Conservation (phyloP, 1,140 invertebrate species). For the Teleopsis dalmanni region DNA sequence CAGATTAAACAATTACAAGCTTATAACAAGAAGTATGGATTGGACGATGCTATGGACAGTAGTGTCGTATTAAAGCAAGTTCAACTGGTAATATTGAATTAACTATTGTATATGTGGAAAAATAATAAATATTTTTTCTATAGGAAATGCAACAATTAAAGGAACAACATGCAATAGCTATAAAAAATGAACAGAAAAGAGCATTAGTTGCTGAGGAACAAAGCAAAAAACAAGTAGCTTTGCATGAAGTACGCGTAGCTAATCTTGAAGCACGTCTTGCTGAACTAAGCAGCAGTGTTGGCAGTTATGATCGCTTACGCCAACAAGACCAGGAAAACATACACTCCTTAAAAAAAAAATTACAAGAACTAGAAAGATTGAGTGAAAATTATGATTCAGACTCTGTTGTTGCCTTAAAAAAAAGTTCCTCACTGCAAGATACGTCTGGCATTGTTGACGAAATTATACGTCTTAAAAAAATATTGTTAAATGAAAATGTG, state of each 20-base stretch:
- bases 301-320: conserved; percentile 65
- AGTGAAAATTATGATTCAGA: background rate
- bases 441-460: conserved; percentile 46
- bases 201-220: conserved; percentile 60
- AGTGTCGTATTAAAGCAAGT: conserved; percentile 55
- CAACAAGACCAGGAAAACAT: conserved; percentile 69
- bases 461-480: conserved; percentile 51
- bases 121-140: no score
- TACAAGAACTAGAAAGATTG: conserved; percentile 22
- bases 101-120: no score
- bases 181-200: conserved; percentile 44
- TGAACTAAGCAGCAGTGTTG: conserved; percentile 71
- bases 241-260: conserved; percentile 68
- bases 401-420: background rate
- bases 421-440: conserved; percentile 4
- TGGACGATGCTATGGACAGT: conserved; percentile 44
- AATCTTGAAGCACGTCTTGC: conserved; percentile 69
- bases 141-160: conserved; percentile 64
- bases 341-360: conserved; percentile 56
- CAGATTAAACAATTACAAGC: conserved; percentile 54
- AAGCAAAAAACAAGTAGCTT: conserved; percentile 55
- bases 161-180: conserved; percentile 59
- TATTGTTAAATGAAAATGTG: conserved; percentile 49
- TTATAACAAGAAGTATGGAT: conserved; percentile 11
- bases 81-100: no score